A percentile compares a stretch with the other conserved stretches of the same genome.
Conservation (phyloP, 2,888 invertebrate genomes). For the Seira musarum region DNA sequence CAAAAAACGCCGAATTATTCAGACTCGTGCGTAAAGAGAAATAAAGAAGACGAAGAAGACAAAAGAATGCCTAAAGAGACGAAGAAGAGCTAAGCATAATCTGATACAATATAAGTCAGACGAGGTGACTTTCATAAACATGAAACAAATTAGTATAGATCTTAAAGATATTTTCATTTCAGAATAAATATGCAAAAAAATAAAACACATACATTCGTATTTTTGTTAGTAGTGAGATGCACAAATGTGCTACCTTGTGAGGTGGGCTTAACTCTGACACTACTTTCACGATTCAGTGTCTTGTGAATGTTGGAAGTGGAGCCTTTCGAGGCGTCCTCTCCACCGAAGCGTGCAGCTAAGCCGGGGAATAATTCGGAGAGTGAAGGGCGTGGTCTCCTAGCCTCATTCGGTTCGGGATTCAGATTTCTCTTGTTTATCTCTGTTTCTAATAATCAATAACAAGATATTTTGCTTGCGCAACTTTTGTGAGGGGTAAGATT, state of each 20-base stretch:
- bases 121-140: too few relatives aligned
- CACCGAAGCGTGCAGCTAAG: constrained; percentile 69
- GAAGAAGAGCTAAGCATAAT: too few relatives aligned
- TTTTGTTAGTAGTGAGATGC: constrained; percentile 47
- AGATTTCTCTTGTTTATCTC: constrained; percentile 67
- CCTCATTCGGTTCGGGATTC: constrained; percentile 66
- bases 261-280: constrained; percentile 69
- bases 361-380: constrained; percentile 70
- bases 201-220: neutral
- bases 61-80: too few relatives aligned
- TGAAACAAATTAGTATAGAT: too few relatives aligned
- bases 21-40: too few relatives aligned
- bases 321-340: constrained; percentile 65
- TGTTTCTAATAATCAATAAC: constrained; percentile 55
- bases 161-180: too few relatives aligned
- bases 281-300: constrained; percentile 68
- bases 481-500: too few relatives aligned
- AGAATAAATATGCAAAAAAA: neutral
- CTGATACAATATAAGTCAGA: too few relatives aligned
- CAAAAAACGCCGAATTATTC: too few relatives aligned
- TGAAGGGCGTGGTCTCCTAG: constrained; percentile 68
- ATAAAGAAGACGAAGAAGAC: too few relatives aligned
- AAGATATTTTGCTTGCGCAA: neutral
- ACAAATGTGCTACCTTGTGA: constrained; percentile 68
- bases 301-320: constrained; percentile 68